Conservation (phyloP, 1,140 invertebrate genomes). For the Zaprionus capensis region DNA sequence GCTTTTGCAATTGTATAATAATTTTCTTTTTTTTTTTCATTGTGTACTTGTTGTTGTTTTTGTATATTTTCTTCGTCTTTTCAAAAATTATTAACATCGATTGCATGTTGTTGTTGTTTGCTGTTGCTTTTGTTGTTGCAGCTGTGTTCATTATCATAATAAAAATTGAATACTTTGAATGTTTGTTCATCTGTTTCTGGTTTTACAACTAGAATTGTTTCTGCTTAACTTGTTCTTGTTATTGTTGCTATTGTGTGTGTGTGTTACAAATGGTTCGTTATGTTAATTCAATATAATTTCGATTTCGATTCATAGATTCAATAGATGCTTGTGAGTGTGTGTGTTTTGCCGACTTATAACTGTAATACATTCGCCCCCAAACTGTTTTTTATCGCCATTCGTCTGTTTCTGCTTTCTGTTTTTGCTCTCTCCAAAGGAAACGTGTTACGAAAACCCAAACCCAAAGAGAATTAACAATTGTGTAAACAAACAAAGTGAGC, state of each 20-base stretch:
- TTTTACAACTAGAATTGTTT: slow-evolving; percentile 61
- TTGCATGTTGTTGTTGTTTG: slow-evolving; percentile 62
- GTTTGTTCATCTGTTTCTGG: slow-evolving; percentile 45
- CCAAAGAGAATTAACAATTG: slow-evolving; percentile 59
- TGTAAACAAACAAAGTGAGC: slow-evolving; percentile 64
- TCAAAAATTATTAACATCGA: slow-evolving; percentile 79
- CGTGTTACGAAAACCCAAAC: slow-evolving; percentile 38
- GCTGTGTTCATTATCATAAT: slow-evolving; percentile 77
- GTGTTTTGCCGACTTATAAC: slow-evolving; percentile 39
- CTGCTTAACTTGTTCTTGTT: slow-evolving; percentile 59
- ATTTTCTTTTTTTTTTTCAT: slow-evolving; percentile 46
- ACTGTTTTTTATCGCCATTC: neutral
- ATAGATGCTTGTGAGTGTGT: slow-evolving; percentile 9
- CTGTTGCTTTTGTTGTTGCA: slow-evolving; percentile 63
- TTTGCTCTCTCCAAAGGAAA: slow-evolving; percentile 60
- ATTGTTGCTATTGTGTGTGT: slow-evolving; percentile 31
- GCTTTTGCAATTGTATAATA: slow-evolving; percentile 79
- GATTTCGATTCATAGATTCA: slow-evolving; percentile 47
- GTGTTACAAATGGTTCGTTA: slow-evolving; percentile 34
- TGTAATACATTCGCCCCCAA: slow-evolving; percentile 45
- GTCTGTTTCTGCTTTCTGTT: slow-evolving; percentile 27
- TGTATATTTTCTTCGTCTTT: slow-evolving; percentile 43
- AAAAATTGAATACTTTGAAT: slow-evolving; percentile 73
- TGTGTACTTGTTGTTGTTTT: slow-evolving; percentile 52
- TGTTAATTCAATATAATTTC: slow-evolving; percentile 17